Conservation (phyloP, 2,797 vertebrate genomes). For the Furcifer pardalis region DNA sequence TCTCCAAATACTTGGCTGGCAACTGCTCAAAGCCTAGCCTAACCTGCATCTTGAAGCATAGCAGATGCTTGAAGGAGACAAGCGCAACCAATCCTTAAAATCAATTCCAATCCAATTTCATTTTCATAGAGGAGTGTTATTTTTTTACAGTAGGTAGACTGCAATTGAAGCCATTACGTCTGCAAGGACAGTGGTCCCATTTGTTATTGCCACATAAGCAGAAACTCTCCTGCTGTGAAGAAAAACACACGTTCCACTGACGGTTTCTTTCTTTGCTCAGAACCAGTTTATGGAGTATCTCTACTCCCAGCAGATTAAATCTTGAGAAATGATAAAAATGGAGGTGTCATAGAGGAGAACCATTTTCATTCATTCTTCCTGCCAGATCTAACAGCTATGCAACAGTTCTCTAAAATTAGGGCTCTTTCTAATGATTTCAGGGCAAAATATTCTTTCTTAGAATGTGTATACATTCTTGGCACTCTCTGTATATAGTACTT, state of each 20-base stretch:
- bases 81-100: slow-evolving; percentile 1
- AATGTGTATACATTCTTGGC: too few relatives aligned
- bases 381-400: not conserved
- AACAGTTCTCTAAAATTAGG: slow-evolving; percentile 14
- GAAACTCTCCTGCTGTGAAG: slow-evolving; percentile 10
- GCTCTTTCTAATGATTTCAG: not conserved
- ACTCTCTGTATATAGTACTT: not conserved
- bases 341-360: not conserved
- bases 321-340: slow-evolving; percentile 6
- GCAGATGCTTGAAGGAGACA: not conserved
- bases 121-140: slow-evolving; percentile 13
- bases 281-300: not conserved
- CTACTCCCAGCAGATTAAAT: not conserved
- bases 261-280: slow-evolving; percentile 13
- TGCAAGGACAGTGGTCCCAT: not conserved
- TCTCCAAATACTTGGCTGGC: not conserved
- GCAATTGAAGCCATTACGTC: slow-evolving; percentile 15
- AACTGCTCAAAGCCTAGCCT: not conserved
- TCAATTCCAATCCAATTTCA: not conserved
- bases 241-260: slow-evolving; percentile 17
- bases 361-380: not conserved
- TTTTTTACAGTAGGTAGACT: not conserved
- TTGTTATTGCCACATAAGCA: not conserved
- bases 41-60: not conserved
- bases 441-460: too few relatives aligned